Conservation (phyloP, 2,888 invertebrate genomes). For the Tyria jacobaeae region DNA sequence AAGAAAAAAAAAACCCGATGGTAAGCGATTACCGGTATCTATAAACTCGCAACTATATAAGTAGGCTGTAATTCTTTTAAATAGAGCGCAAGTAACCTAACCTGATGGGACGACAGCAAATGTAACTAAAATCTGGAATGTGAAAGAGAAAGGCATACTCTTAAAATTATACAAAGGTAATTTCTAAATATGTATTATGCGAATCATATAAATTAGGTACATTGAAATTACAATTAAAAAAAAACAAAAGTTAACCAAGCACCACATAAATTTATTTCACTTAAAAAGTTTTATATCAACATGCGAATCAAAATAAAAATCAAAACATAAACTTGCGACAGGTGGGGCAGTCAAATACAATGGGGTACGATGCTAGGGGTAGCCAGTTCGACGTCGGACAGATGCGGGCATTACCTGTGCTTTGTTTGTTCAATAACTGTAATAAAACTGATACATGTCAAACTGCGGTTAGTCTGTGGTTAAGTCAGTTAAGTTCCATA, state of each 20-base stretch:
- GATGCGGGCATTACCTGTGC: constrained; percentile 48
- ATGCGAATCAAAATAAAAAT: constrained; percentile 56
- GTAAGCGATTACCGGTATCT: background rate
- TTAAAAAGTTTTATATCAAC: constrained; percentile 24
- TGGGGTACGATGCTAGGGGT: constrained; percentile 45
- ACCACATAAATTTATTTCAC: constrained; percentile 8
- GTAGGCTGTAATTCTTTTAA: too few species aligned
- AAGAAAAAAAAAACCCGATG: background rate
- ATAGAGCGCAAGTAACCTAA: too few species aligned
- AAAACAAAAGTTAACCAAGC: background rate
- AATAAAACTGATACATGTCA: constrained; percentile 39
- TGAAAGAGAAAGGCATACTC: too few species aligned
- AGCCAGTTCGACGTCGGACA: constrained; percentile 42
- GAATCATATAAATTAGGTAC: background rate
- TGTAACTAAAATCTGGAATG: too few species aligned
- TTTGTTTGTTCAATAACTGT: constrained; percentile 45
- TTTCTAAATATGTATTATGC: background rate
- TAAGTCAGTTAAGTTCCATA: constrained; percentile 2
- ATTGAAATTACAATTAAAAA: too few species aligned
- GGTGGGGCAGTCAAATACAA: constrained; percentile 43
- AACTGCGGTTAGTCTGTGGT: constrained; percentile 32
- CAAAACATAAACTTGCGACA: constrained; percentile 53
- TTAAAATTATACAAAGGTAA: background rate
- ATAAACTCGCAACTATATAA: too few species aligned
- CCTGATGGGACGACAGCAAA: too few species aligned